Percentiles rank a stretch among this genome's conserved stretches.
Conservation (phyloP, 1,140 invertebrate species). For the Magallana ariakensis region DNA sequence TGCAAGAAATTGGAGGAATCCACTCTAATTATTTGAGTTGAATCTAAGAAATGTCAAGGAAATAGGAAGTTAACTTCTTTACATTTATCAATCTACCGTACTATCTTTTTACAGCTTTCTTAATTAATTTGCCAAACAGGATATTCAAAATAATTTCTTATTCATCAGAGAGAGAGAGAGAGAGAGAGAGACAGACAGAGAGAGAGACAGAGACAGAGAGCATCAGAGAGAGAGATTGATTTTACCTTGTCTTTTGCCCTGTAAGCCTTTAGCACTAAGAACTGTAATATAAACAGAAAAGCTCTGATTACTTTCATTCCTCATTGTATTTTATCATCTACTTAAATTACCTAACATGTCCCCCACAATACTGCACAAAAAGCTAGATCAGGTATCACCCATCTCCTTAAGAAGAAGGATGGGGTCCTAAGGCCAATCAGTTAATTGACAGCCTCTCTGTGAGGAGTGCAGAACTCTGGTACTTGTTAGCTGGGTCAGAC, state of each 20-base stretch:
- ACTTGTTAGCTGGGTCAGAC: neutral
- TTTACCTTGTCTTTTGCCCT: slow-evolving; percentile 71
- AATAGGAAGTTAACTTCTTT: too few relatives aligned
- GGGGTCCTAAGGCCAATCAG: neutral
- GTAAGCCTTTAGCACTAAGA: slow-evolving; percentile 69
- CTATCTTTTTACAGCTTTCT: too few relatives aligned
- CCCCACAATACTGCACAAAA: neutral
- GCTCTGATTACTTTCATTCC: neutral
- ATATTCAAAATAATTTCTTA: too few relatives aligned
- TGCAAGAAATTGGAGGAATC: slow-evolving; percentile 44
- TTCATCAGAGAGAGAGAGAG: too few relatives aligned
- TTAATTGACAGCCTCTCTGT: neutral
- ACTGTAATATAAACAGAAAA: slow-evolving; percentile 63
- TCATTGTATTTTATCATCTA: neutral
- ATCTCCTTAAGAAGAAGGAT: slow-evolving; percentile 17
- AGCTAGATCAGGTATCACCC: neutral
- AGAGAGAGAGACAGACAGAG: neutral
- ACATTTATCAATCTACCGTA: too few relatives aligned
- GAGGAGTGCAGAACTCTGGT: neutral
- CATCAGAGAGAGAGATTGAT: neutral
- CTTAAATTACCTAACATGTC: neutral
- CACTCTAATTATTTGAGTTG: too few relatives aligned
- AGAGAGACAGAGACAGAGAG: neutral
- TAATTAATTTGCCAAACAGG: too few relatives aligned
- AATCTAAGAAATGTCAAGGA: too few relatives aligned